Evolutionary conservation across 2,797 vertebrate species (phyloP).

Genomic region (Yasuhikotakia modesta): DNA sequence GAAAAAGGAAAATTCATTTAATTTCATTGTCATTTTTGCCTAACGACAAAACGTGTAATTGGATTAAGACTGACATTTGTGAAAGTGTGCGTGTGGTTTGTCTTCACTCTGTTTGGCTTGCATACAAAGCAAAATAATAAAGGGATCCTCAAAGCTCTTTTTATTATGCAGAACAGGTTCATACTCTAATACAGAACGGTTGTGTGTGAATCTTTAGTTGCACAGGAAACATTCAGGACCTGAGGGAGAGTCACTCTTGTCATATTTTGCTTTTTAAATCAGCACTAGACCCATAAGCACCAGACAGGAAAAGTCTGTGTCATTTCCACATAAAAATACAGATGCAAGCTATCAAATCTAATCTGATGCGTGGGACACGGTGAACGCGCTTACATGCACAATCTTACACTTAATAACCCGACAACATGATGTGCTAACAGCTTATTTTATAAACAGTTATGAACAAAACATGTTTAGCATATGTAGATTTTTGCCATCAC

Average conservation of each 20-base stretch:
- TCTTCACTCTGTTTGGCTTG: slow-evolving; percentile 11
- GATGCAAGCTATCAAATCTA: slow-evolving; percentile 1
- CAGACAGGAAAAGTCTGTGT: slow-evolving; percentile 23
- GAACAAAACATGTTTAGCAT: not conserved
- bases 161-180: slow-evolving; percentile 42
- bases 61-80: not conserved
- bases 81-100: not conserved
- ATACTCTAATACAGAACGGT: slow-evolving; percentile 16
- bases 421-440: not conserved
- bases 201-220: slow-evolving; percentile 7
- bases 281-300: not conserved
- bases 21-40: not conserved
- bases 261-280: slow-evolving; percentile 36
- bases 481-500: not conserved
- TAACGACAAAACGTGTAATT: not conserved
- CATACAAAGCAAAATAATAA: slow-evolving; percentile 18
- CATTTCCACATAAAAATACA: not conserved
- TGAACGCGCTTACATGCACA: not conserved
- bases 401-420: not conserved
- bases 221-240: slow-evolving; percentile 24
- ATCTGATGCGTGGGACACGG: not conserved
- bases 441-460: not conserved
- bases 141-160: not conserved
- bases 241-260: slow-evolving; percentile 22
- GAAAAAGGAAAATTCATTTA: slow-evolving; percentile 14